A percentile compares a stretch with the other conserved stretches of the same genome.
These are phyloP conservation scores for Tipula confusa DNA, from an alignment of 2,888 invertebrate species.

Conservation along the genomic window DNA sequence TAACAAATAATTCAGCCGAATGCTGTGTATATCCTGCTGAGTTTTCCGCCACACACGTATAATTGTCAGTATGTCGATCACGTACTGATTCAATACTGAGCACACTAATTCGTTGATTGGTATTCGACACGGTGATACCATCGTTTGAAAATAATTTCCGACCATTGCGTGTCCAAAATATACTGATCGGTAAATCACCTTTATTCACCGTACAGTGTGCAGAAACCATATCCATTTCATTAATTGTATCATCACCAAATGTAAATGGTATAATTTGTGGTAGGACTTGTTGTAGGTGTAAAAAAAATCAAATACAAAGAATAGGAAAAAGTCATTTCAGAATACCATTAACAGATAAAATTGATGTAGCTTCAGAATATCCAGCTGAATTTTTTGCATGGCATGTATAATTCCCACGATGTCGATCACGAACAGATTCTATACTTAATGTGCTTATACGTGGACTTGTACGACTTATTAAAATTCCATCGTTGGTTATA, in stretches of 20 bases:
- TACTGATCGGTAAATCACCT: slow-evolving; percentile 72
- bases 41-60: slow-evolving; percentile 60
- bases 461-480: slow-evolving; percentile 58
- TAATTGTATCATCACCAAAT: slow-evolving; percentile 64
- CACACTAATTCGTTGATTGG: slow-evolving; percentile 60
- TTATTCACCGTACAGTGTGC: slow-evolving; percentile 67
- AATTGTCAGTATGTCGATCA: slow-evolving; percentile 59
- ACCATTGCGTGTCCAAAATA: slow-evolving; percentile 64
- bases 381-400: slow-evolving; percentile 67
- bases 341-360: slow-evolving; percentile 68
- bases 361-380: slow-evolving; percentile 62
- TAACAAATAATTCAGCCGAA: slow-evolving; percentile 56
- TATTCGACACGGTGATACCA: slow-evolving; percentile 55
- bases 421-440: slow-evolving; percentile 62
- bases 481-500: slow-evolving; percentile 57
- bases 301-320: neutral
- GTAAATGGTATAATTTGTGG: slow-evolving; percentile 69
- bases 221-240: slow-evolving; percentile 64
- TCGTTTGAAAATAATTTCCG: slow-evolving; percentile 50
- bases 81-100: slow-evolving; percentile 60
- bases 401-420: slow-evolving; percentile 73
- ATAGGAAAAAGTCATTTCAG: slow-evolving; percentile 50
- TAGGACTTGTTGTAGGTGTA: slow-evolving; percentile 51
- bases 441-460: slow-evolving; percentile 65
- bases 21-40: slow-evolving; percentile 55